Base-by-base conservation (phyloP, 2,888 invertebrate species). In the Aleiodes leptofemur region DNA sequence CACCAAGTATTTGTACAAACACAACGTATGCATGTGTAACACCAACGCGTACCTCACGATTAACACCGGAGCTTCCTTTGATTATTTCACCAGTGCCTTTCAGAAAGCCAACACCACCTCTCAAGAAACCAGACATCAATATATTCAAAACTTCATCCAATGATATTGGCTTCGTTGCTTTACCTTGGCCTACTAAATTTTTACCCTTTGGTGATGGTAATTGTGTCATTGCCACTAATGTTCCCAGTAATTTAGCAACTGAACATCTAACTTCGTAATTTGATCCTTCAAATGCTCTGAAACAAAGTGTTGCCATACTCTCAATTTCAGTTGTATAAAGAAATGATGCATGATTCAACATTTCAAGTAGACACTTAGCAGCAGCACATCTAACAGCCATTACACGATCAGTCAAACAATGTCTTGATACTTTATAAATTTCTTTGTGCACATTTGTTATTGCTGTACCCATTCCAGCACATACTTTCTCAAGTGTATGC, bases 21-120 rank as follows among this genome's bases (percentile, higher is more conserved):
- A 97, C 95, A 34, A 99, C 98, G 88, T 99, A 99, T 0, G 98
- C 96, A 91, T 99, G 97, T 4, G 99, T 98, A 0, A 99, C 97
- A 76, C 99, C 99, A 75, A 99, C 98, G 81, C 99, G 92, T 73
- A 99, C 96, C 92, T 99, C 99, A 78, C 98, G 92, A 89, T 97
- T 98, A 0, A 98, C 96, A 8, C 96, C 95, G 0, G 96, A 96
- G 80, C 96, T 96, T 4, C 98, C 97, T 90, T 98, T 98, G 81
- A 98, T 98, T 87, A 98, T 98, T 90, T 98, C 98, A 0, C 95
- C 95, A 13, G 96, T 95, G 23, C 97, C 97, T 90, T 98, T 98
- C 31, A 98, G 91, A 88, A 98, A 98, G 0, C 97, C 96, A 2
- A 95, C 96, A 13, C 98, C 98, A 0, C 99, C 98, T 77, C 97